A percentile compares a stretch with the other conserved stretches of the same genome.
Evolutionary conservation across 2,113 vertebrate species (phyloP).

Genomic region (Colaptes auratus): DNA sequence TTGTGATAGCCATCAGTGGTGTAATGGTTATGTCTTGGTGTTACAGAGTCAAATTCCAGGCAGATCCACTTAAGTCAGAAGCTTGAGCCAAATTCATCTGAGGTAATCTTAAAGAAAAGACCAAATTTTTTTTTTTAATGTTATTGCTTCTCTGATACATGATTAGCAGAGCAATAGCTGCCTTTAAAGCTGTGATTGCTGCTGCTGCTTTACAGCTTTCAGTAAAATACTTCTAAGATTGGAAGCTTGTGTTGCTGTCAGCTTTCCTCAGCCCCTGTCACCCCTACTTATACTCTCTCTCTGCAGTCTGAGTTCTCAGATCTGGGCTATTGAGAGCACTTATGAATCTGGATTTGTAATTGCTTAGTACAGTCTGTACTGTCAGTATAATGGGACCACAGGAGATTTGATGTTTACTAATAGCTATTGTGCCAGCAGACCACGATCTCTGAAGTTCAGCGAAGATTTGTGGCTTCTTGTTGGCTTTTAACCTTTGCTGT

Average conservation of each 20-base stretch:
- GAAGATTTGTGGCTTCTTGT: slow-evolving; percentile 24
- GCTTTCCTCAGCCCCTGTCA: slow-evolving; percentile 23
- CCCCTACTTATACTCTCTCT: neutral
- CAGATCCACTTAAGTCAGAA: slow-evolving; percentile 77
- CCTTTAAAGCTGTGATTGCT: slow-evolving; percentile 39
- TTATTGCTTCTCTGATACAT: slow-evolving; percentile 49
- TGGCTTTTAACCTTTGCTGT: slow-evolving; percentile 47
- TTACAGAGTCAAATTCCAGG: slow-evolving; percentile 74
- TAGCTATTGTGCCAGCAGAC: slow-evolving; percentile 15
- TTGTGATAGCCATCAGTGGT: slow-evolving; percentile 50
- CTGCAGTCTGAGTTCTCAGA: neutral
- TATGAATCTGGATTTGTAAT: neutral
- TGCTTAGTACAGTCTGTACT: slow-evolving; percentile 16
- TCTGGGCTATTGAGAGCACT: neutral
- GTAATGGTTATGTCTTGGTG: slow-evolving; percentile 61
- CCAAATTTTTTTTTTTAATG: slow-evolving; percentile 21
- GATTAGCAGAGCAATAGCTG: slow-evolving; percentile 47
- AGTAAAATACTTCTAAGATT: slow-evolving; percentile 9
- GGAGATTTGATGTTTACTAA: slow-evolving; percentile 19
- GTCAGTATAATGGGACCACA: neutral
- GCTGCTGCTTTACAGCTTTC: slow-evolving; percentile 58
- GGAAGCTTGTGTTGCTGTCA: slow-evolving; percentile 12
- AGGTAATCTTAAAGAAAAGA: slow-evolving; percentile 75
- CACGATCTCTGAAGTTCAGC: neutral
- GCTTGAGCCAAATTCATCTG: slow-evolving; percentile 73